phyloP scores from a whole-genome alignment of 2,797 vertebrate genomes.

The Galago senegalensis region DNA sequence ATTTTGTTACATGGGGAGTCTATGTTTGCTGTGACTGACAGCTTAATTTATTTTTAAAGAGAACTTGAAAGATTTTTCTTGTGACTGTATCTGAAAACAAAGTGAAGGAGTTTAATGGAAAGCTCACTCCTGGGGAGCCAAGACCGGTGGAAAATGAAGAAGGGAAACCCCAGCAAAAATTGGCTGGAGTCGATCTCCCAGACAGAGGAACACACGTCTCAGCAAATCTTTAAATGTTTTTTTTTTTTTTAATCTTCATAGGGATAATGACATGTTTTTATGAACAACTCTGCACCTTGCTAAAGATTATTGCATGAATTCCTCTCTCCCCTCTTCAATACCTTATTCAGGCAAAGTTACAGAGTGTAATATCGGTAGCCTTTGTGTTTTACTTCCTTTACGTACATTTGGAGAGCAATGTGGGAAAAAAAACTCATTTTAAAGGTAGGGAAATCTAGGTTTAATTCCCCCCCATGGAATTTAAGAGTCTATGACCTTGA shows the following conservation, averaged over 20 bases:
- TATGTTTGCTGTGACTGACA: conserved; percentile 81
- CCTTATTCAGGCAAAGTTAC: not conserved
- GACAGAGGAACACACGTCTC: not conserved
- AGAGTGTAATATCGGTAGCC: not conserved
- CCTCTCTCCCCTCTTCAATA: not conserved
- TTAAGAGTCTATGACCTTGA: not conserved
- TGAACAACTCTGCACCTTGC: not conserved
- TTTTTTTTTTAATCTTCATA: conserved; percentile 45
- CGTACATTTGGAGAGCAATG: not conserved
- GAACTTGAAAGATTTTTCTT: conserved; percentile 80
- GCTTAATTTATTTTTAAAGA: conserved; percentile 87
- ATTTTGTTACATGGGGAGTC: conserved; percentile 76
- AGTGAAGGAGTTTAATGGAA: conserved; percentile 57
- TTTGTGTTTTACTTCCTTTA: not conserved
- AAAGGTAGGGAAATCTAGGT: not conserved
- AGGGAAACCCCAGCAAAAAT: not conserved
- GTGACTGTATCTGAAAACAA: conserved; percentile 74
- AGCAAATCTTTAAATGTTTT: not conserved
- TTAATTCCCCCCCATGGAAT: not conserved
- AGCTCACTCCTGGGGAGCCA: not conserved
- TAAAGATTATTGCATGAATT: not conserved
- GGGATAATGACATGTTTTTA: not conserved
- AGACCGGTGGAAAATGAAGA: not conserved
- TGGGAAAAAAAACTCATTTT: not conserved
- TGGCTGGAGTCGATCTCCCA: not conserved